Percentiles rank a stretch among this genome's conserved stretches.
phyloP scores from a whole-genome alignment of 1,140 invertebrate genomes.

The Onthophagus taurus region DNA sequence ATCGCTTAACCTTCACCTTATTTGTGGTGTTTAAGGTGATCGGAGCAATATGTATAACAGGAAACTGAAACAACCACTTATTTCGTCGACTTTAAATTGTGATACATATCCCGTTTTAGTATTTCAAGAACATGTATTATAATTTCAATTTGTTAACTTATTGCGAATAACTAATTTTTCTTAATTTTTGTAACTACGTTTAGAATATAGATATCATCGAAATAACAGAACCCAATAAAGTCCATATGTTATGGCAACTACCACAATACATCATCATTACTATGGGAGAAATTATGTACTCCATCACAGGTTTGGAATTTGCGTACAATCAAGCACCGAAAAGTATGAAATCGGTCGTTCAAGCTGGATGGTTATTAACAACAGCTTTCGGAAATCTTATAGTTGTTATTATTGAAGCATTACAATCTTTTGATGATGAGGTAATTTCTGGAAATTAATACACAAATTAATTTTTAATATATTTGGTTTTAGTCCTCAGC shows the following conservation, averaged over 20 bases:
- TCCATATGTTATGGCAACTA: constrained; percentile 75
- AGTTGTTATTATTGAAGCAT: constrained; percentile 69
- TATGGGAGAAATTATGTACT: constrained; percentile 76
- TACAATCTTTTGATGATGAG: constrained; percentile 49
- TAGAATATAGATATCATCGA: no score
- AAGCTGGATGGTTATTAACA: constrained; percentile 82
- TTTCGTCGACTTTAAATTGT: no score
- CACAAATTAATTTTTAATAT: background rate
- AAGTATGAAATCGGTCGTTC: constrained; percentile 89
- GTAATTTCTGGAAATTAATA: constrained; percentile 36
- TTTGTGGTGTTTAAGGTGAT: no score
- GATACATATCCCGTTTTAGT: no score
- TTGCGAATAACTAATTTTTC: no score
- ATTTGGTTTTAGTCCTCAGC: constrained; percentile 56
- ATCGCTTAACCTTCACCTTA: no score
- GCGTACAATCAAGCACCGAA: constrained; percentile 81
- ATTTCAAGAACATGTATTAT: no score
- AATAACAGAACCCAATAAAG: constrained; percentile 54
- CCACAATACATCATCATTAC: constrained; percentile 85
- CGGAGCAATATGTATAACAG: no score
- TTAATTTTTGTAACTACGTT: no score
- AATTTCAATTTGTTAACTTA: no score
- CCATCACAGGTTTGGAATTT: constrained; percentile 85
- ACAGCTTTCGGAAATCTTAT: constrained; percentile 87
- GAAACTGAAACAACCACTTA: constrained; percentile 41